phyloP scores from a whole-genome alignment of 1,140 invertebrate species.

The Ceratina calcarata region DNA sequence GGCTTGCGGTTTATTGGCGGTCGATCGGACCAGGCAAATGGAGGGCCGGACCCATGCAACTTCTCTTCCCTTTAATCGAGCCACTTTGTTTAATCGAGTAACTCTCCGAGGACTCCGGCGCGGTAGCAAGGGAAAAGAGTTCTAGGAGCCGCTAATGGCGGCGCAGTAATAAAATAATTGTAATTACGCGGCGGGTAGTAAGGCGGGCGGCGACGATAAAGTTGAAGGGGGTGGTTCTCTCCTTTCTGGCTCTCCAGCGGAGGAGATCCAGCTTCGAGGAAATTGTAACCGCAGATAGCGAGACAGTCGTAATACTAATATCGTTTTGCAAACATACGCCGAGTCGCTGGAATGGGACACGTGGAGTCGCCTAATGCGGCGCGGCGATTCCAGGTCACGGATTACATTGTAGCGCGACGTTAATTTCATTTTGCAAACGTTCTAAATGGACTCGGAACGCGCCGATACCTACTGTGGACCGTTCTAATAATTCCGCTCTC shows the following conservation, averaged over 20 bases:
- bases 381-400: conserved; percentile 50
- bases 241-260: neutral
- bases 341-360: conserved; percentile 34
- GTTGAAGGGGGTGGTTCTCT: neutral
- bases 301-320: conserved; percentile 51
- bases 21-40: conserved; percentile 11
- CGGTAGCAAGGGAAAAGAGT: neutral
- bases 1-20: neutral
- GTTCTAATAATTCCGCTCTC: conserved; percentile 42
- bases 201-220: conserved; percentile 15
- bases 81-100: conserved; percentile 26
- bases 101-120: neutral
- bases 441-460: conserved; percentile 39
- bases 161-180: conserved; percentile 19
- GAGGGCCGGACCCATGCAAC: neutral
- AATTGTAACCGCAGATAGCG: conserved; percentile 46
- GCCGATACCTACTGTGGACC: conserved; percentile 35
- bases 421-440: conserved; percentile 54
- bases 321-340: conserved; percentile 48
- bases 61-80: conserved; percentile 16
- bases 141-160: neutral
- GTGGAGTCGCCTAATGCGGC: conserved; percentile 42
- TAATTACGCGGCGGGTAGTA: conserved; percentile 21
- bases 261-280: conserved; percentile 28
- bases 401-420: conserved; percentile 54